Evolutionary conservation across 2,797 vertebrate species (phyloP).

Genomic region (Pelobates cultripes): DNA sequence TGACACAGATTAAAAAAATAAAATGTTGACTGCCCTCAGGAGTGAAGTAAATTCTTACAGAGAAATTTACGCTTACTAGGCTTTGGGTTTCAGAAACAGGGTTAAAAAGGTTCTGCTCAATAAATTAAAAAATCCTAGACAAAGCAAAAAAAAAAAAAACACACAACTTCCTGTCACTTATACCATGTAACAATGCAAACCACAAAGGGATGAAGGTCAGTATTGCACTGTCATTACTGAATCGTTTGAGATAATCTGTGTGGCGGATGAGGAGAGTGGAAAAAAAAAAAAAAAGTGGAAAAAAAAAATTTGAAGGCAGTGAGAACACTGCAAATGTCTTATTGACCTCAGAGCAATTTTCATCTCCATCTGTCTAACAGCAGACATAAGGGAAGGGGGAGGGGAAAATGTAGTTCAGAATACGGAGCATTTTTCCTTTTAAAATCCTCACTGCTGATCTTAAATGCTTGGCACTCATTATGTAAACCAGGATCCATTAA

Average conservation of each 20-base stretch:
- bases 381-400: constrained; percentile 59
- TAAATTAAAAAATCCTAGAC: constrained; percentile 59
- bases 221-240: constrained; percentile 76
- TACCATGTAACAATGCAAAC: constrained; percentile 73
- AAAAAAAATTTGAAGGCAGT: constrained; percentile 69
- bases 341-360: constrained; percentile 75
- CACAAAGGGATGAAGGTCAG: constrained; percentile 73
- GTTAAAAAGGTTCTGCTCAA: no score
- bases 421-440: constrained; percentile 57
- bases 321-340: constrained; percentile 72
- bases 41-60: no score
- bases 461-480: constrained; percentile 48
- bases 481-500: constrained; percentile 65
- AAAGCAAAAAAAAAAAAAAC: constrained; percentile 64
- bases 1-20: no score
- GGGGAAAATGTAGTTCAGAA: constrained; percentile 38
- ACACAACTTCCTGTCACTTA: constrained; percentile 72
- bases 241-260: constrained; percentile 76
- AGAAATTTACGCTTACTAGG: no score
- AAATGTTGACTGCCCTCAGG: no score
- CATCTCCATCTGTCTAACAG: constrained; percentile 71
- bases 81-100: no score
- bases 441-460: constrained; percentile 58
- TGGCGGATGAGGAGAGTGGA: constrained; percentile 60
- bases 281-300: background rate